A percentile compares a stretch with the other conserved stretches of the same genome.
These are phyloP conservation scores for Lasaia peninsularis DNA, from an alignment of 1,140 invertebrate genomes.

Conservation along the genomic window DNA sequence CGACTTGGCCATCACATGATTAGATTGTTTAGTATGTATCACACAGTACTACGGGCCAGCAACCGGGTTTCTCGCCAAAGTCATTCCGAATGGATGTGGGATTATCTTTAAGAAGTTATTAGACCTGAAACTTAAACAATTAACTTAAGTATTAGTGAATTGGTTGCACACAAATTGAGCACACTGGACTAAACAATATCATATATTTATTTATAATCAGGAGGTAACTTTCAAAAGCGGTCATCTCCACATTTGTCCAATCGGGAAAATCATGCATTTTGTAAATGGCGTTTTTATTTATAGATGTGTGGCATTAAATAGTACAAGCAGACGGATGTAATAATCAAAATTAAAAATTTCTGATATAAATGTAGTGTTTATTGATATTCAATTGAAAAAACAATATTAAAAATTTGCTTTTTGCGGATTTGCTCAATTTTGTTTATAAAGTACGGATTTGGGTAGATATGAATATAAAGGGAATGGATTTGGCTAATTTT, in stretches of 20 bases:
- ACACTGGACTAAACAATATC: too few relatives aligned
- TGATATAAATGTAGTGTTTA: neutral
- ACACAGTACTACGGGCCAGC: too few relatives aligned
- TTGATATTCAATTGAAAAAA: neutral
- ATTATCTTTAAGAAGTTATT: too few relatives aligned
- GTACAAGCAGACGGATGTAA: neutral
- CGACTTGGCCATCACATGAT: too few relatives aligned
- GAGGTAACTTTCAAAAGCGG: neutral
- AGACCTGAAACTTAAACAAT: too few relatives aligned
- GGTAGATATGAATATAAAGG: neutral
- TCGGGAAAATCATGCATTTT: neutral
- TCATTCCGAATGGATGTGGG: too few relatives aligned
- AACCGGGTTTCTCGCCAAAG: too few relatives aligned
- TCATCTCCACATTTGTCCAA: neutral
- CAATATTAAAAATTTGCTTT: neutral
- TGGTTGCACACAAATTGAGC: too few relatives aligned
- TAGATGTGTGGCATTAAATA: neutral
- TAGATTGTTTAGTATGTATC: too few relatives aligned
- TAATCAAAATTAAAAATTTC: neutral
- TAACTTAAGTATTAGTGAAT: too few relatives aligned
- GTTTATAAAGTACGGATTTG: neutral
- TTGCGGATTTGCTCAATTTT: neutral
- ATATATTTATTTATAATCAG: neutral
- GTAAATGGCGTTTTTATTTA: neutral
- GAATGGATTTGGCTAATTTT: neutral